Conservation (phyloP, 1,140 invertebrate genomes). For the Drosophila aff. region DNA sequence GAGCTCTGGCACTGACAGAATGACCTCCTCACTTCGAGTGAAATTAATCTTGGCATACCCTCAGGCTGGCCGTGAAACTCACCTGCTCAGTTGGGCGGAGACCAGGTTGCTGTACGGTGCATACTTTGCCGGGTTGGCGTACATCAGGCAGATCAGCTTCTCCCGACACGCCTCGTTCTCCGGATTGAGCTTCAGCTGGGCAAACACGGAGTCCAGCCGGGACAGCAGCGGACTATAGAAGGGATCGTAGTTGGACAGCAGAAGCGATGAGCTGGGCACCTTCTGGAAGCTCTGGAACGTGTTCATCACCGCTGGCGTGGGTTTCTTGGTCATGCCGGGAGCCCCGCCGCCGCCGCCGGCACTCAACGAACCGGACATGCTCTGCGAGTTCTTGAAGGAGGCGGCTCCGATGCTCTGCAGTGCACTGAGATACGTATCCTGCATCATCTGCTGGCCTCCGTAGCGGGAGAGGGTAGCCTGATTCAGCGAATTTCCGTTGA, state of each 20-base stretch:
- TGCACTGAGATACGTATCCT: constrained; percentile 76
- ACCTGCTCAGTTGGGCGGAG: constrained; percentile 93
- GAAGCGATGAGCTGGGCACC: constrained; percentile 92
- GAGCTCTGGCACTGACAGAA: not conserved
- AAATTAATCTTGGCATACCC: constrained; percentile 43
- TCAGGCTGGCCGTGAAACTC: constrained; percentile 64
- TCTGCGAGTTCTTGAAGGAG: constrained; percentile 78
- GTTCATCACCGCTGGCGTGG: constrained; percentile 75
- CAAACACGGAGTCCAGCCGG: constrained; percentile 92
- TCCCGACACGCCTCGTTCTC: constrained; percentile 90
- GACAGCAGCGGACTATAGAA: constrained; percentile 94
- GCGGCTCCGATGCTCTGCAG: constrained; percentile 77
- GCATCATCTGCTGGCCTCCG: constrained; percentile 75
- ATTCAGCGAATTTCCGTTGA: constrained; percentile 62
- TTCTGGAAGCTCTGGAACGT: constrained; percentile 91
- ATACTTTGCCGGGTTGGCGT: constrained; percentile 93
- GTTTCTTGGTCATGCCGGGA: constrained; percentile 67
- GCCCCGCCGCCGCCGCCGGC: constrained; percentile 43
- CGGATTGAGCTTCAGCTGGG: constrained; percentile 88
- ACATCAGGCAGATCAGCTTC: constrained; percentile 93
- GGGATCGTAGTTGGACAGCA: constrained; percentile 93
- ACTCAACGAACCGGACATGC: constrained; percentile 67
- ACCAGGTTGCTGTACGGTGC: constrained; percentile 94
- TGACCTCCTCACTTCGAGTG: constrained; percentile 3
- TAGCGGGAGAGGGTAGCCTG: constrained; percentile 67